Conservation (phyloP, 1,140 invertebrate genomes). For the Heliconius hewitsoni region DNA sequence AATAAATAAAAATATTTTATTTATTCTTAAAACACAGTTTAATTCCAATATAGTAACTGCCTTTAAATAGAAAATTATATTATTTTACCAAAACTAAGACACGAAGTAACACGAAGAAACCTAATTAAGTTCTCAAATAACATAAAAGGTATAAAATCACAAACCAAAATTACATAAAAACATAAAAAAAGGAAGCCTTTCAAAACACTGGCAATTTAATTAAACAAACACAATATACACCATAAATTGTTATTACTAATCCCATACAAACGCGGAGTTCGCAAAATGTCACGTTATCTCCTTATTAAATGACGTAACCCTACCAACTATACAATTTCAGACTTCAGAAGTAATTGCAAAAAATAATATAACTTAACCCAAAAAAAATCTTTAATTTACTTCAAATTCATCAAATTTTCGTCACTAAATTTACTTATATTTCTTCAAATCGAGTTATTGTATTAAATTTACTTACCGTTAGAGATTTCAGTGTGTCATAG, state of each 20-base stretch:
- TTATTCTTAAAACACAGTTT: too few species aligned
- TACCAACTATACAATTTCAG: neutral
- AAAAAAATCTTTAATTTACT: neutral
- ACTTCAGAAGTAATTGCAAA: neutral
- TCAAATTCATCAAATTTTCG: neutral
- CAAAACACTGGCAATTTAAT: neutral
- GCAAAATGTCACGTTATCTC: neutral
- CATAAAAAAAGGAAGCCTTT: neutral
- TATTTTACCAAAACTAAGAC: too few species aligned
- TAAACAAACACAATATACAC: neutral
- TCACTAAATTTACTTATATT: neutral
- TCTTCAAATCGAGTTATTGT: neutral
- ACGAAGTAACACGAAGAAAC: too few species aligned
- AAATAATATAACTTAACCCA: neutral
- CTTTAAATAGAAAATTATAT: too few species aligned
- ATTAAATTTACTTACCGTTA: neutral
- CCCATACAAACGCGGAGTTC: neutral
- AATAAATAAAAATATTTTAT: too few species aligned
- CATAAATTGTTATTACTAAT: neutral
- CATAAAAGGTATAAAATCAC: too few species aligned
- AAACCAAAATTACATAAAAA: too few species aligned
- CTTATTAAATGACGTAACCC: conserved; percentile 13
- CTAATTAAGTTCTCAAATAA: too few species aligned
- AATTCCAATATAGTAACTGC: too few species aligned
- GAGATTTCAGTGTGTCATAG: conserved; percentile 8